Conservation (phyloP, 2,888 invertebrate species). For the Spodoptera littoralis region DNA sequence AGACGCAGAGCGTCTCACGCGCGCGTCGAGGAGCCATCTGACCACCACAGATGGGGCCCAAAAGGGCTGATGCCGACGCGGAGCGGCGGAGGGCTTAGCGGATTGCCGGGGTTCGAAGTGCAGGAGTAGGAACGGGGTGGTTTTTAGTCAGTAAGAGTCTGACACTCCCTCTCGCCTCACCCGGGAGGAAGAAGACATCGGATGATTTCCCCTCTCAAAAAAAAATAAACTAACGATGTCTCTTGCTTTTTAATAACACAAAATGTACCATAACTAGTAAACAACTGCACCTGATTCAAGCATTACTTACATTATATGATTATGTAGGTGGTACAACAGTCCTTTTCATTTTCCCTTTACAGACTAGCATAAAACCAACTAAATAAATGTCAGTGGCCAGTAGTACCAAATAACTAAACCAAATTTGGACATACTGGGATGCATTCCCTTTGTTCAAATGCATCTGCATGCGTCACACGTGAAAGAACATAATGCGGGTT, state of each 20-base stretch:
- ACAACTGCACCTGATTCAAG: slow-evolving; percentile 11
- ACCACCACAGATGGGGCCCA: no score
- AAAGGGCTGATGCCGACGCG: no score
- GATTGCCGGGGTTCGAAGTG: no score
- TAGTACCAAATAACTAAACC: not conserved
- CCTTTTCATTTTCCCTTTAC: slow-evolving; percentile 18
- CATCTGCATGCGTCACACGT: not conserved
- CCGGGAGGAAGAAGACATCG: no score
- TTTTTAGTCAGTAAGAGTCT: no score
- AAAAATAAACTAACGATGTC: no score
- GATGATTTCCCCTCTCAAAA: no score
- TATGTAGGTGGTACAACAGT: slow-evolving; percentile 3
- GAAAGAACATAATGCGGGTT: not conserved
- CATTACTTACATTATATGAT: not conserved
- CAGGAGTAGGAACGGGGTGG: no score
- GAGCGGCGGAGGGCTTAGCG: no score
- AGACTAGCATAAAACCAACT: slow-evolving; percentile 6
- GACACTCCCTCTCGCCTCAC: no score
- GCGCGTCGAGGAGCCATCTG: no score
- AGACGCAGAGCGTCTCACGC: no score
- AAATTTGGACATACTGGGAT: not conserved
- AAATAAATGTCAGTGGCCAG: slow-evolving; percentile 17
- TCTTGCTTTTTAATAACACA: not conserved
- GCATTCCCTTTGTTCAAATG: not conserved
- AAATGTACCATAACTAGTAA: not conserved